These are phyloP conservation scores for Accipiter superciliosus DNA, from an alignment of 2,797 vertebrate species.

Conservation along the genomic window DNA sequence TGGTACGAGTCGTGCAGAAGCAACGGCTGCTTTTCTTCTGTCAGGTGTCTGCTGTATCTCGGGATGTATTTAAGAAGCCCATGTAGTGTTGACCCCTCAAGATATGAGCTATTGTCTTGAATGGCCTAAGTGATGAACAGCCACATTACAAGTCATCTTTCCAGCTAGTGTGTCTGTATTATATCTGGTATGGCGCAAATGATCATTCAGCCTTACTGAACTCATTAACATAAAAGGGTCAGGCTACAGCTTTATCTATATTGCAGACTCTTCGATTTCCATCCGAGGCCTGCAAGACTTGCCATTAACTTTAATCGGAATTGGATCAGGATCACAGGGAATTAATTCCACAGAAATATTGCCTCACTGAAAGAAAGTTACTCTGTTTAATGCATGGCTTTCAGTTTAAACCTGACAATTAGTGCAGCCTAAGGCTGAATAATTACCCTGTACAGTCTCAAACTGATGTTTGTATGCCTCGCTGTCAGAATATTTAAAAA, in stretches of 20 bases:
- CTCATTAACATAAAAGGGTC: not conserved
- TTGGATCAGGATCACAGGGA: not conserved
- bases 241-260: not conserved
- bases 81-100: not conserved
- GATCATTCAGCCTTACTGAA: not conserved
- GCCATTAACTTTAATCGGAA: not conserved
- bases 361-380: not conserved
- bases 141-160: not conserved
- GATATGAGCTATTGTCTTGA: not conserved
- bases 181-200: not conserved
- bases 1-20: not conserved
- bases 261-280: not conserved
- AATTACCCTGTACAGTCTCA: not conserved
- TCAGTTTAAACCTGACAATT: constrained; percentile 23
- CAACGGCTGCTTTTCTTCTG: not conserved
- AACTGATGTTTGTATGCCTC: not conserved
- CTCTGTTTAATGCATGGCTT: not conserved
- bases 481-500: constrained; percentile 2
- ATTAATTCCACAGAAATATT: not conserved
- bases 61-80: not conserved
- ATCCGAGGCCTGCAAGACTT: not conserved
- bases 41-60: not conserved
- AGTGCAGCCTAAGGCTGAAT: not conserved
- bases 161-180: not conserved
- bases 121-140: not conserved